Evolutionary conservation across 2,888 invertebrate genomes (phyloP).

Genomic region (Onthophagus sagittarius): DNA sequence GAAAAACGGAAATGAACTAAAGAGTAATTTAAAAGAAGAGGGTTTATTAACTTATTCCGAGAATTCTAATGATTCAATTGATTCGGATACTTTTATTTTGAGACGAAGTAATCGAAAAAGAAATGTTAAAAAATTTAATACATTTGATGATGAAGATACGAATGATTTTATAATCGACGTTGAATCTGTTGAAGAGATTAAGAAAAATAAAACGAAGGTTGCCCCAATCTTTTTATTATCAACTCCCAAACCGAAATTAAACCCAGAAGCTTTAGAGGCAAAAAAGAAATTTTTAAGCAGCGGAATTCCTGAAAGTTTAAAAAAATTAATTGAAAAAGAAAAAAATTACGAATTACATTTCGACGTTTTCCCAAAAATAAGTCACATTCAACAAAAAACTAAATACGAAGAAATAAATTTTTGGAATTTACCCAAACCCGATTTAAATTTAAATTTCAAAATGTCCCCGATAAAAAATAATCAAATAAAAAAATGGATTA

Average conservation of each 20-base stretch:
- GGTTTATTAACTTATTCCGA: neutral
- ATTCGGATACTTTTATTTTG: neutral
- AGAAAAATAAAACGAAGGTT: constrained; percentile 50
- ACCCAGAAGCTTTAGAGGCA: constrained; percentile 59
- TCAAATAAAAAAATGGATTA: too few relatives aligned
- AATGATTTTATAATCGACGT: constrained; percentile 4
- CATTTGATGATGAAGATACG: neutral
- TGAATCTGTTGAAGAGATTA: neutral
- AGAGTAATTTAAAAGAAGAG: neutral
- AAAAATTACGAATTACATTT: constrained; percentile 45
- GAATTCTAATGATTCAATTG: neutral
- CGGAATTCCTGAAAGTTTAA: constrained; percentile 64
- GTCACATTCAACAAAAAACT: constrained; percentile 60
- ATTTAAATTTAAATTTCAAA: constrained; percentile 29
- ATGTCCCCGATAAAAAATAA: too few relatives aligned
- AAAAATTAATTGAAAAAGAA: constrained; percentile 54
- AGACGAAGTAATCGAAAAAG: neutral
- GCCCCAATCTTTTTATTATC: constrained; percentile 67
- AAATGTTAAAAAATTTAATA: neutral
- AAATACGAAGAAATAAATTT: constrained; percentile 30
- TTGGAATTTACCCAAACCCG: constrained; percentile 42
- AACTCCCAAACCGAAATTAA: constrained; percentile 54
- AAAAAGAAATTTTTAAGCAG: constrained; percentile 67
- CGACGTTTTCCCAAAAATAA: constrained; percentile 58
- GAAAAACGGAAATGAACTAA: neutral